Base-by-base conservation (phyloP, 2,888 invertebrate genomes). In the Nemurella pictetii region DNA sequence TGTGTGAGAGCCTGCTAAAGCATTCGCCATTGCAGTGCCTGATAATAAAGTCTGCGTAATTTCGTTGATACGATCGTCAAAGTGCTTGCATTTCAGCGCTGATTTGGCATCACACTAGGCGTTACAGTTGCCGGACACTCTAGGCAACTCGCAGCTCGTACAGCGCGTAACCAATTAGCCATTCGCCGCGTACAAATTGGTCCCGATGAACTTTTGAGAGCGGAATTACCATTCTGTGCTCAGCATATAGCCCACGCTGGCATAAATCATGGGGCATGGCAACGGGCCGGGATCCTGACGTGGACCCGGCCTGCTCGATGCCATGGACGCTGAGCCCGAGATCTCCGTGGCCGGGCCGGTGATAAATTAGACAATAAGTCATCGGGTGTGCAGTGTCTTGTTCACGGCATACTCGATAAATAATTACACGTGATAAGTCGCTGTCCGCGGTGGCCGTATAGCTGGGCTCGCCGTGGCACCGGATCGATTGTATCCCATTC, bases 111-210 rank as follows among this genome's bases (percentile, higher is more conserved):
- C n/a, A n/a, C n/a, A n/a, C n/a, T n/a, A n/a, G n/a, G n/a, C n/a
- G n/a, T n/a, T n/a, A n/a, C n/a, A n/a, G n/a, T n/a, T n/a, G n/a
- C n/a, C n/a, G n/a, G n/a, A n/a, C n/a, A n/a, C n/a, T n/a, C n/a
- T n/a, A n/a, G n/a, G n/a, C n/a, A n/a, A n/a, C n/a, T n/a, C n/a
- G n/a, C n/a, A n/a, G n/a, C 3, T 77, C 28, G 20, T 27, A 80
- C 82, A 32, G 80, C 30, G 85, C 84, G 84, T 80, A 85, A 83
- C 85, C 85, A 85, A 85, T 85, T 85, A 85, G 83, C 85, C 84
- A 84, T 84, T 84, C 32, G 82, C 26, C 77, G 72, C 81, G 73
- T 80, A 80, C 85, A 85, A 83, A 85, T 85, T 83, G 83, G 80
- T 83, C 83, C 26, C 85, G 80, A 84, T 85, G 85, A 85, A 85